Evolutionary conservation across 2,797 vertebrate genomes (phyloP).

Genomic region (Melanotaenia trifasciata): DNA sequence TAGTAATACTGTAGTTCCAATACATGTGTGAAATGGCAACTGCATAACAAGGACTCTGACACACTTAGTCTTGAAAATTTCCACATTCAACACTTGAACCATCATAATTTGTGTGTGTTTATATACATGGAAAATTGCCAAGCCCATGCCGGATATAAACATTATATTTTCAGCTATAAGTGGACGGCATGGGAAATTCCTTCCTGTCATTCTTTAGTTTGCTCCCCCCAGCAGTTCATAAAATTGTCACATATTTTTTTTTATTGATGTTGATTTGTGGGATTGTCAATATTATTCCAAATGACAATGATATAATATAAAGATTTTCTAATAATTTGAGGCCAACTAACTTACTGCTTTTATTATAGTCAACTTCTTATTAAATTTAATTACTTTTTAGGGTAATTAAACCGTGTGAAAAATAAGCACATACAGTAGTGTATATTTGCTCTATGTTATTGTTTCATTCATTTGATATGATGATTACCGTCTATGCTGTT

Average conservation of each 20-base stretch:
- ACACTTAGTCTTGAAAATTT: not conserved
- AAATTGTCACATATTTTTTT: too few species aligned
- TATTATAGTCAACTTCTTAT: not conserved
- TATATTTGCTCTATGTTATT: too few species aligned
- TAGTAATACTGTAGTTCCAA: not conserved
- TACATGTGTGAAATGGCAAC: not conserved
- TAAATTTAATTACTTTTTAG: too few species aligned
- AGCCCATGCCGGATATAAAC: not conserved
- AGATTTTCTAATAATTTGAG: not conserved
- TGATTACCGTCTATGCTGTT: too few species aligned
- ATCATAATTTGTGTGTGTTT: not conserved
- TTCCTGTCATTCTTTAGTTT: not conserved
- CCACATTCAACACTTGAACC: not conserved
- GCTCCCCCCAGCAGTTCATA: too few species aligned
- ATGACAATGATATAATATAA: not conserved
- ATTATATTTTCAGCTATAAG: not conserved
- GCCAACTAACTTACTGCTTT: not conserved
- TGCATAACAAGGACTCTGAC: not conserved
- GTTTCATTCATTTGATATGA: too few species aligned
- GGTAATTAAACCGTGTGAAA: too few species aligned
- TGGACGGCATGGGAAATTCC: not conserved
- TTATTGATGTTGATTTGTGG: too few species aligned
- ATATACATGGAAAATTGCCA: not conserved
- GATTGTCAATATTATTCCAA: not conserved
- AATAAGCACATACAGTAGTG: too few species aligned